Conservation (phyloP, 1,140 invertebrate species). For the Anastrepha ludens region DNA sequence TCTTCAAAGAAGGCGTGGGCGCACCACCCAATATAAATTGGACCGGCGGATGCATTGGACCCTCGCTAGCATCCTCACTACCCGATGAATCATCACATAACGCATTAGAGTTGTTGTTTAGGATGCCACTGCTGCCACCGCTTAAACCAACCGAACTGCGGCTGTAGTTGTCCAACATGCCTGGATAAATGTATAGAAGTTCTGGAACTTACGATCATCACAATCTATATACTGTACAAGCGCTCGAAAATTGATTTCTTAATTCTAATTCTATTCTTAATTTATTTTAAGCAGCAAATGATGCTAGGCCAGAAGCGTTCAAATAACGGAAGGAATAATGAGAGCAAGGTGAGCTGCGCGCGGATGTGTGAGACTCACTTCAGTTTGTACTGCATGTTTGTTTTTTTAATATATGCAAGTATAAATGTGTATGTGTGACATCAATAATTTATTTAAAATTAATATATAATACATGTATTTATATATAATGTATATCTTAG, state of each 20-base stretch:
- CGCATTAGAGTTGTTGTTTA: slow-evolving; percentile 54
- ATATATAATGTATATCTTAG: background rate
- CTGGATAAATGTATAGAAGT: slow-evolving; percentile 61
- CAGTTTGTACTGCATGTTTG: no score
- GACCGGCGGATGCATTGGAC: slow-evolving; percentile 55
- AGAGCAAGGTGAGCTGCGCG: background rate
- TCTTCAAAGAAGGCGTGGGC: slow-evolving; percentile 38
- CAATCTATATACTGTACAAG: slow-evolving; percentile 41
- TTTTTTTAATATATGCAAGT: background rate
- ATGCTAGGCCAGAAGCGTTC: background rate
- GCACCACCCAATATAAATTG: slow-evolving; percentile 59
- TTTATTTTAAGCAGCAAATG: background rate
- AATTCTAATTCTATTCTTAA: background rate
- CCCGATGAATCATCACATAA: slow-evolving; percentile 59
- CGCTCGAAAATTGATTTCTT: background rate
- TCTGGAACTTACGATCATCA: slow-evolving; percentile 60
- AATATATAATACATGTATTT: background rate
- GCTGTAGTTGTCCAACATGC: slow-evolving; percentile 60
- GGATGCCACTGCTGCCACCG: slow-evolving; percentile 49
- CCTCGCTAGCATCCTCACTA: slow-evolving; percentile 59
- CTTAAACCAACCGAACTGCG: slow-evolving; percentile 54
- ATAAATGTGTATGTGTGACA: background rate
- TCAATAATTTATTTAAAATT: background rate
- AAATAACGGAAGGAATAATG: background rate
- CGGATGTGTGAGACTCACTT: no score